phyloP scores from a whole-genome alignment of 1,140 invertebrate genomes.

The Ips nitidus region DNA sequence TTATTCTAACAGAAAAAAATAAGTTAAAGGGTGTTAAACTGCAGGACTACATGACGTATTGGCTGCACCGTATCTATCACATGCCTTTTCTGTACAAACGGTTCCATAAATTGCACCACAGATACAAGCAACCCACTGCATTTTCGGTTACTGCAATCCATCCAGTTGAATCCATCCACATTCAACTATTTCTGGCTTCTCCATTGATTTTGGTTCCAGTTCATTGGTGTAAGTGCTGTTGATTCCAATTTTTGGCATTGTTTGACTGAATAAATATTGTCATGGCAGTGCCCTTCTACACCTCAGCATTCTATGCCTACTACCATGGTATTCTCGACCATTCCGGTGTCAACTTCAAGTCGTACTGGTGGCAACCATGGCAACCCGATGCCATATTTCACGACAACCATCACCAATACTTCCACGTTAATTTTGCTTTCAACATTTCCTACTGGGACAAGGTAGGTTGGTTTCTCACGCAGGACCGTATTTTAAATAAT shows the following conservation, averaged over 20 bases:
- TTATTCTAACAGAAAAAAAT: background rate
- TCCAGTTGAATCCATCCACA: conserved; percentile 65
- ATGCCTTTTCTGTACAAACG: conserved; percentile 67
- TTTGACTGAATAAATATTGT: background rate
- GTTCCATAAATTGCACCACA: conserved; percentile 75
- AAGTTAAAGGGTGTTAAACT: no score
- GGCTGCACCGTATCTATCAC: conserved; percentile 69
- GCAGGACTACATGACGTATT: conserved; percentile 66
- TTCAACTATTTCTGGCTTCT: conserved; percentile 60
- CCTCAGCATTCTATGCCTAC: conserved; percentile 64
- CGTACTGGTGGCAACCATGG: conserved; percentile 77
- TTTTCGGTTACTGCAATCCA: conserved; percentile 76
- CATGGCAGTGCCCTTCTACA: conserved; percentile 58
- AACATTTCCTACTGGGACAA: conserved; percentile 70
- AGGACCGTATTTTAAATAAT: background rate
- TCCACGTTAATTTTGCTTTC: conserved; percentile 75
- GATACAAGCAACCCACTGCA: conserved; percentile 73
- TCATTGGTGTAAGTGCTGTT: conserved; percentile 62
- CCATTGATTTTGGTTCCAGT: conserved; percentile 62
- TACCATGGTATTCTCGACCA: conserved; percentile 77
- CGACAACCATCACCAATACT: conserved; percentile 78
- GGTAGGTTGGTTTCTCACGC: conserved; percentile 51
- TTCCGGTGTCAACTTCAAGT: conserved; percentile 73
- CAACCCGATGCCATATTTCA: conserved; percentile 74
- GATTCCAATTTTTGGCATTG: background rate